phyloP scores from a whole-genome alignment of 2,888 invertebrate species.

The Ischnura elegans region DNA sequence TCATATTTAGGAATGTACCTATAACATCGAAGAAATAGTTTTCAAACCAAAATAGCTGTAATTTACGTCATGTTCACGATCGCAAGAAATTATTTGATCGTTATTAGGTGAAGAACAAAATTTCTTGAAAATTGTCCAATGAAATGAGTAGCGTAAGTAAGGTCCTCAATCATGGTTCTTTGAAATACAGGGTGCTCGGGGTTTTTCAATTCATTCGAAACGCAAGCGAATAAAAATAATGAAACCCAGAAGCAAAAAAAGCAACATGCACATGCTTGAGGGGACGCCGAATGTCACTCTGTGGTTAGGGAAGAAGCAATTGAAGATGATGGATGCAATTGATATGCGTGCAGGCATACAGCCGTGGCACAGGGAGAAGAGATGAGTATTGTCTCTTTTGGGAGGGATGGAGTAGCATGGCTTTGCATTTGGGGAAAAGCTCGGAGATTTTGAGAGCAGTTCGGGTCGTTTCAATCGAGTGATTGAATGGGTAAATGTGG shows the following conservation, averaged over 20 bases:
- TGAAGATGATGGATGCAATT: slow-evolving; percentile 31
- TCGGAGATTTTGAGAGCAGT: background rate
- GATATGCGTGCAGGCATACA: background rate
- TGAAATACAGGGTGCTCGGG: background rate
- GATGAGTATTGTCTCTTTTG: background rate
- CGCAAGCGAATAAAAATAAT: background rate
- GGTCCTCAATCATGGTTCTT: too few species aligned
- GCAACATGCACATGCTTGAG: background rate
- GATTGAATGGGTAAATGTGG: background rate
- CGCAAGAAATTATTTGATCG: too few species aligned
- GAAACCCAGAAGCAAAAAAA: background rate
- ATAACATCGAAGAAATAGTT: too few species aligned
- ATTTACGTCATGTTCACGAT: too few species aligned
- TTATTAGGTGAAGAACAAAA: too few species aligned
- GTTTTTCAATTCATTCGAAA: background rate
- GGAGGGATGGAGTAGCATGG: background rate
- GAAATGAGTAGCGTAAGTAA: too few species aligned
- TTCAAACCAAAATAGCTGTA: too few species aligned
- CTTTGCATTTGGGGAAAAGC: slow-evolving; percentile 12
- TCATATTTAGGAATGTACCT: too few species aligned
- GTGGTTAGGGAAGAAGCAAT: background rate
- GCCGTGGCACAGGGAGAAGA: background rate
- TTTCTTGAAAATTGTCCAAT: too few species aligned
- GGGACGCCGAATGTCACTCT: background rate
- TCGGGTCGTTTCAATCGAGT: background rate